Evolutionary conservation across 2,113 vertebrate genomes (phyloP).

Genomic region (Benitochromis conjunctus): DNA sequence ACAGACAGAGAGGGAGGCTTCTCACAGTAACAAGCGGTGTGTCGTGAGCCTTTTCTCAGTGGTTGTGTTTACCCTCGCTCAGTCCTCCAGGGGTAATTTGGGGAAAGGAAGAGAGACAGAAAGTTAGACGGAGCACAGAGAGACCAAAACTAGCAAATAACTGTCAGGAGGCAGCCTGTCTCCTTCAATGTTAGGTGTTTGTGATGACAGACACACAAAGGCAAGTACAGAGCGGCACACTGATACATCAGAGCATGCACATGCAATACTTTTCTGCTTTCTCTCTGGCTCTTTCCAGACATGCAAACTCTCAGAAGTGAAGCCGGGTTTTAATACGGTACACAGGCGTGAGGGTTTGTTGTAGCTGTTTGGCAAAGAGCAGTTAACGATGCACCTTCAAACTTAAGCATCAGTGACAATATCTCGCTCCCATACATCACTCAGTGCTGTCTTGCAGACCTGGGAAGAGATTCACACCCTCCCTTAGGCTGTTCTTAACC

Average conservation of each 20-base stretch:
- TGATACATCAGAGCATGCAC: conserved; percentile 25
- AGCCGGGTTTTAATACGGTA: neutral
- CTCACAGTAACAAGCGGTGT: conserved; percentile 51
- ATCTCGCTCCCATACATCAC: conserved; percentile 59
- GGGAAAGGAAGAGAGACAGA: conserved; percentile 54
- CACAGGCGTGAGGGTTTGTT: conserved; percentile 4
- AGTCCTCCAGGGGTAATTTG: conserved; percentile 60
- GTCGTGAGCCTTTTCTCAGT: conserved; percentile 42
- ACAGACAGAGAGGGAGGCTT: neutral
- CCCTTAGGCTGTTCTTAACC: conserved; percentile 37
- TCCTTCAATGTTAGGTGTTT: conserved; percentile 69
- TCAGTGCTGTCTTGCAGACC: conserved; percentile 4
- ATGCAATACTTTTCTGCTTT: conserved; percentile 4
- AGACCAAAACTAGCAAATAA: conserved; percentile 71
- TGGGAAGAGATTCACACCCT: conserved; percentile 43
- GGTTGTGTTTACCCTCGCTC: conserved; percentile 48
- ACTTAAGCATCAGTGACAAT: conserved; percentile 57
- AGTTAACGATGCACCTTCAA: conserved; percentile 51
- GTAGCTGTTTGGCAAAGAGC: conserved; percentile 36
- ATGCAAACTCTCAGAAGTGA: conserved; percentile 13
- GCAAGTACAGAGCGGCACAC: conserved; percentile 14
- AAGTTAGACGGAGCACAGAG: conserved; percentile 62
- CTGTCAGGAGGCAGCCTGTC: conserved; percentile 74
- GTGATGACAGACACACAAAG: conserved; percentile 65
- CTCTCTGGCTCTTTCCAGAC: conserved; percentile 20